Evolutionary conservation across 2,888 invertebrate species (phyloP).

Genomic region (Anthophora plumipes): DNA sequence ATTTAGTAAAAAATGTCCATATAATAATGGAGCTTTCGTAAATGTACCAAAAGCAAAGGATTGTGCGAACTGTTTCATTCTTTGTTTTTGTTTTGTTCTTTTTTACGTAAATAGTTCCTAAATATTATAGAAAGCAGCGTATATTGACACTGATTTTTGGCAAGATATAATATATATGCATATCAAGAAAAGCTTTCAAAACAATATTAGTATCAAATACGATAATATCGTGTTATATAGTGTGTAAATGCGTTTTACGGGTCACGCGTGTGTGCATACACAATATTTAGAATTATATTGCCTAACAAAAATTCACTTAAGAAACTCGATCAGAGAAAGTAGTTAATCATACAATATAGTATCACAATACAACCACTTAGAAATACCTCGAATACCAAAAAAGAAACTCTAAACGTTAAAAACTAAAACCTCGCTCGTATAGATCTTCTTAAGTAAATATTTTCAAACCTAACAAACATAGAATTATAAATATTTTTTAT

Average conservation of each 20-base stretch:
- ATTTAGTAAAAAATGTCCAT: slow-evolving; percentile 55
- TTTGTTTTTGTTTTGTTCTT: slow-evolving; percentile 7
- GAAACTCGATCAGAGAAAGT: slow-evolving; percentile 22
- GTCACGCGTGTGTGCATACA: slow-evolving; percentile 46
- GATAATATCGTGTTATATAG: slow-evolving; percentile 60
- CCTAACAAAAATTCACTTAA: slow-evolving; percentile 47
- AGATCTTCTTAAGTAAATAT: slow-evolving; percentile 40
- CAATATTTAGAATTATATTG: slow-evolving; percentile 50
- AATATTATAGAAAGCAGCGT: slow-evolving; percentile 66
- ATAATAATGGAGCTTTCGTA: slow-evolving; percentile 32
- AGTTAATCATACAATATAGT: slow-evolving; percentile 48
- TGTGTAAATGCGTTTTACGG: slow-evolving; percentile 60
- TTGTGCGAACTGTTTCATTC: slow-evolving; percentile 60
- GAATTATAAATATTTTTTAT: slow-evolving; percentile 45
- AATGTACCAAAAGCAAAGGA: slow-evolving; percentile 57
- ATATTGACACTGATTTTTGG: slow-evolving; percentile 72
- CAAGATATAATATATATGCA: slow-evolving; percentile 64
- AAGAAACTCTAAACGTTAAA: slow-evolving; percentile 23
- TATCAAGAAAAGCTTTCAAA: slow-evolving; percentile 73
- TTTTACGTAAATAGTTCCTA: slow-evolving; percentile 53
- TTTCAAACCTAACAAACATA: slow-evolving; percentile 50
- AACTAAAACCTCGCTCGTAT: slow-evolving; percentile 32
- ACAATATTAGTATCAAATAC: slow-evolving; percentile 72
- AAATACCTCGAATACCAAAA: slow-evolving; percentile 38
- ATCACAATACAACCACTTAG: slow-evolving; percentile 60